Percentiles rank a stretch among this genome's conserved stretches.
phyloP scores from a whole-genome alignment of 2,888 invertebrate genomes.

The Emmelina monodactyla region DNA sequence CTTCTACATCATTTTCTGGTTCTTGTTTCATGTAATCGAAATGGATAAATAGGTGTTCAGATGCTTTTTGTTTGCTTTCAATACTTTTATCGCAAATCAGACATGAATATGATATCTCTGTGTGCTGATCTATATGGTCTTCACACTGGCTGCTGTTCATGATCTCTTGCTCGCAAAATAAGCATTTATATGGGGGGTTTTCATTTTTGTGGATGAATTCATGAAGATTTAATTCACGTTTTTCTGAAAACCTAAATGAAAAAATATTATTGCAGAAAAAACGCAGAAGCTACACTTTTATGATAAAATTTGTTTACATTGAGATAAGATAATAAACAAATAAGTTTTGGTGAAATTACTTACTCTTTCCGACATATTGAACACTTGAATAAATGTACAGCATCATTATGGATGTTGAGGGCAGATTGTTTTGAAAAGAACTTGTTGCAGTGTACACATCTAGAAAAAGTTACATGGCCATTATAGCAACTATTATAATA shows the following conservation, averaged over 20 bases:
- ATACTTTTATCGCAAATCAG: conserved; percentile 40
- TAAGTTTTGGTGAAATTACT: conserved; percentile 18
- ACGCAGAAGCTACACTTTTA: no score
- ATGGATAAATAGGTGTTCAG: conserved; percentile 38
- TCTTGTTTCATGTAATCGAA: conserved; percentile 22
- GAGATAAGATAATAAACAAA: conserved; percentile 3
- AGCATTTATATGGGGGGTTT: conserved; percentile 38
- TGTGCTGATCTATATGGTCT: conserved; percentile 39
- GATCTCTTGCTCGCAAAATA: conserved; percentile 30
- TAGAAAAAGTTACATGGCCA: conserved; percentile 15
- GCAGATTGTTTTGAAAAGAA: conserved; percentile 33
- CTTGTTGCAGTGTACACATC: conserved; percentile 42
- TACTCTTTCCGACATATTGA: conserved; percentile 39
- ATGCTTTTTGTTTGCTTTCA: conserved; percentile 25
- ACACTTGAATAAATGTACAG: conserved; percentile 38
- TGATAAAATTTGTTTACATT: no score
- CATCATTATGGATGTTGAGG: conserved; percentile 35
- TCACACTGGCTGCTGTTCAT: conserved; percentile 34
- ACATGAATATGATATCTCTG: conserved; percentile 33
- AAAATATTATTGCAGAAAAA: conserved; percentile 3
- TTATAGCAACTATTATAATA: conserved; percentile 3
- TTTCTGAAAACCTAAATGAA: conserved; percentile 43
- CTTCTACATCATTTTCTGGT: conserved; percentile 20
- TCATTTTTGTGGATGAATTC: conserved; percentile 35
- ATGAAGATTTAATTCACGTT: conserved; percentile 39